Conservation (phyloP, 2,113 vertebrate genomes). For the Ondatra zibethicus region DNA sequence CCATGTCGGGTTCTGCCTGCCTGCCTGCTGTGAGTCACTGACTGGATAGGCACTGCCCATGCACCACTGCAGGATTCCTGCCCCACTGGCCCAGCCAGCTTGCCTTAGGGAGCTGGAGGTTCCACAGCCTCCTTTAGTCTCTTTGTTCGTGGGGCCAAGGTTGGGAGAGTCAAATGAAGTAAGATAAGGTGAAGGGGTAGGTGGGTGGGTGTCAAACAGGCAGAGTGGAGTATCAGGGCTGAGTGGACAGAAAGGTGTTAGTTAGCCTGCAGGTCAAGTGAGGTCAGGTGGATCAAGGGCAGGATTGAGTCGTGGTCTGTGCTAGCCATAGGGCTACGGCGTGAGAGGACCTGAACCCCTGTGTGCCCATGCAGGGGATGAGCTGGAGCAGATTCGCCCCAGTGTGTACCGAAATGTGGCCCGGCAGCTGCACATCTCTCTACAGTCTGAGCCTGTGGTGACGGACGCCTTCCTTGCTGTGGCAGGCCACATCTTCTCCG, state of each 20-base stretch:
- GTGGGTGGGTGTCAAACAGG: background rate
- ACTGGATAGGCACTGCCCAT: background rate
- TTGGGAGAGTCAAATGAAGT: background rate
- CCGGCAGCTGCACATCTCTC: constrained; percentile 94
- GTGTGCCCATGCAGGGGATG: constrained; percentile 90
- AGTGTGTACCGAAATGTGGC: constrained; percentile 95
- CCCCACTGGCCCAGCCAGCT: constrained; percentile 57
- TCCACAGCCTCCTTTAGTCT: background rate
- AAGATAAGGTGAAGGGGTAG: background rate
- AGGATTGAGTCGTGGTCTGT: background rate
- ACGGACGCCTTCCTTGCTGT: constrained; percentile 96
- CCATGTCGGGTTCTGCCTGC: background rate
- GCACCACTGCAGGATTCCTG: background rate
- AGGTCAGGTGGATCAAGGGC: background rate
- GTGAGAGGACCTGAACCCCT: background rate
- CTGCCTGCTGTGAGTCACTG: constrained; percentile 52
- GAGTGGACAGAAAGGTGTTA: too few relatives aligned
- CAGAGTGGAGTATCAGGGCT: background rate
- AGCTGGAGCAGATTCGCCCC: constrained; percentile 96
- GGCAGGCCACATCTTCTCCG: constrained; percentile 95
- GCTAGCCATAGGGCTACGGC: background rate
- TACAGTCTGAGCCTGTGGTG: constrained; percentile 93
- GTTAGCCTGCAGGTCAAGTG: background rate
- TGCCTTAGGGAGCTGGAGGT: background rate
- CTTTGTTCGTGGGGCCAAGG: background rate